Evolutionary conservation across 2,113 vertebrate genomes (phyloP), one percentile per base, ranked within the genome.

Genomic region (Amia ocellicauda): DNA sequence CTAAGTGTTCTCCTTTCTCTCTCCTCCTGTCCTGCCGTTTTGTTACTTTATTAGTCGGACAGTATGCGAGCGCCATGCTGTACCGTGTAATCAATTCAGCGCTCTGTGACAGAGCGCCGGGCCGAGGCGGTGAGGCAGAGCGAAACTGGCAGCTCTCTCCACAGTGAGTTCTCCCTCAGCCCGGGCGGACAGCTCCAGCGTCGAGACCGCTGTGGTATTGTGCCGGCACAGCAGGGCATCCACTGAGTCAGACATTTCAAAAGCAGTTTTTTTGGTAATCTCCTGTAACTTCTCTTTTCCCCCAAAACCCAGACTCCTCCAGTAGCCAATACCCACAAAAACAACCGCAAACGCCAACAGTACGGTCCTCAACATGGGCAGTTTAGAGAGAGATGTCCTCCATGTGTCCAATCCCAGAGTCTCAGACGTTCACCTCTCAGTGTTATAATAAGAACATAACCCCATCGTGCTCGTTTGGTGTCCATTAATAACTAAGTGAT

Each of bases 201-300:
- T 68, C 62, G 63, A 43, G 64, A 72, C 78, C 83, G 77, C 74
- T 80, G 73, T 55, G 74, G 58, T 59, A 29, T 64, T 74, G 7
- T 4, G 36, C 49, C 40, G 54, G 58, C 67, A 14, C 69, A 78
- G 72, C 75, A 70, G 71, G 83, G 63, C n/a, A 69, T 56, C 49
- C 50, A 14, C 3, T 69, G 26, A 51, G 2, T 19, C 67, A 60
- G 71, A 50, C 69, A 51, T 63, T 60, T 76, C 63, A 70, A 61
- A 70, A 70, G 64, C 56, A 63, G 31, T 58, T 66, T n/a, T n/a
- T n/a, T 67, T 60, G 52, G 62, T 64, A 49, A 64, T 81, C 69
- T 80, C 75, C 66, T 61, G 49, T 59, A 76, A 76, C 82, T 78
- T 83, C 77, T 71, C 62, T 20, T 75, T 74, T 13, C 65, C 69